Evolutionary conservation across 92 coral and sea anemone genomes (phyloP).

Genomic region (Zoanthus gigantus): DNA sequence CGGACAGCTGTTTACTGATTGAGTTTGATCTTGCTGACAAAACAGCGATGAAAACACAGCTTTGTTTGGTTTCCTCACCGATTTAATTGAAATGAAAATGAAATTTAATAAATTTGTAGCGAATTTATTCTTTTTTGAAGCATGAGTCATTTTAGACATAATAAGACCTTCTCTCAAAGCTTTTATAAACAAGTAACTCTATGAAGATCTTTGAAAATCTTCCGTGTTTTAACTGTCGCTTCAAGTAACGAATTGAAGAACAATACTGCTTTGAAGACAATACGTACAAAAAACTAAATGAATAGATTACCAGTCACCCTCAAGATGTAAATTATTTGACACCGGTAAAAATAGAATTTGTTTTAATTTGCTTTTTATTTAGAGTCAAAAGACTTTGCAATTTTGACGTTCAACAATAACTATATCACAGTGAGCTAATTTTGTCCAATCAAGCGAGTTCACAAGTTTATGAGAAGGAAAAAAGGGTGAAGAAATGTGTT

Average conservation of each 20-base stretch:
- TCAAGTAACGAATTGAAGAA: background rate
- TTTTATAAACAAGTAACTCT: background rate
- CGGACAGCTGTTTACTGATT: too few relatives aligned
- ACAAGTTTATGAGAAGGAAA: background rate
- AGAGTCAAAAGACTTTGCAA: background rate
- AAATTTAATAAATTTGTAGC: background rate
- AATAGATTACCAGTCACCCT: slow-evolving; percentile 8
- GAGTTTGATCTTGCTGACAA: too few relatives aligned
- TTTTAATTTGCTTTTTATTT: background rate
- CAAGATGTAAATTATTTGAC: slow-evolving; percentile 29
- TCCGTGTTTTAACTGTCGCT: background rate
- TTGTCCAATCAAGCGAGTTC: background rate
- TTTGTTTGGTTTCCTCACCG: too few relatives aligned
- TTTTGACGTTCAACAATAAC: background rate
- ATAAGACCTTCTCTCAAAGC: background rate
- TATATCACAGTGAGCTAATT: background rate
- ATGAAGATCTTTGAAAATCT: background rate
- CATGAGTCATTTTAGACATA: background rate
- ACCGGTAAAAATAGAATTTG: background rate
- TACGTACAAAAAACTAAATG: background rate
- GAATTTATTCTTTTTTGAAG: background rate
- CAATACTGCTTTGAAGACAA: background rate
- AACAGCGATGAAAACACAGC: too few relatives aligned
- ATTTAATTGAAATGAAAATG: too few relatives aligned
- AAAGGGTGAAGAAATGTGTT: background rate